Conservation (phyloP, 1,140 invertebrate species). For the Papilio polytes region DNA sequence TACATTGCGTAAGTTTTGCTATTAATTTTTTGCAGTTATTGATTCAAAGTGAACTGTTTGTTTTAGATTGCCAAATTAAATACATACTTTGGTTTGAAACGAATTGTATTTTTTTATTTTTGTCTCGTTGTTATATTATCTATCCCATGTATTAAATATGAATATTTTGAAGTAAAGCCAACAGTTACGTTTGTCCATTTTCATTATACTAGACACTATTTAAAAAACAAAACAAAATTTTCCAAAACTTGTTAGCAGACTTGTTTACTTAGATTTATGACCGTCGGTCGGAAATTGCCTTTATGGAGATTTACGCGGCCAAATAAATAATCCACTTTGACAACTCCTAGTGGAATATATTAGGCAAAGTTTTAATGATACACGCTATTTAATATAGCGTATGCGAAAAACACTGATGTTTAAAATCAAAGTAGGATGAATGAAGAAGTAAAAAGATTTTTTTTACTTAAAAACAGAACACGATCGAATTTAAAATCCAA, state of each 20-base stretch:
- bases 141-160: too few relatives aligned
- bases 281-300: conserved; percentile 34
- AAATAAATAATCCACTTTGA: conserved; percentile 31
- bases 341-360: conserved; percentile 11
- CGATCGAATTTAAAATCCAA: conserved; percentile 56
- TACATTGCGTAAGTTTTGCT: too few relatives aligned
- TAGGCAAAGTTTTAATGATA: conserved; percentile 23
- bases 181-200: neutral
- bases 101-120: too few relatives aligned
- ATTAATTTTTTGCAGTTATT: too few relatives aligned
- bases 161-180: neutral
- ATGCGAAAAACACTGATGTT: neutral
- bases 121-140: too few relatives aligned
- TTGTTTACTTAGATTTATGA: conserved; percentile 20
- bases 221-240: conserved; percentile 27
- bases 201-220: conserved; percentile 19
- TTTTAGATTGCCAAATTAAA: too few relatives aligned
- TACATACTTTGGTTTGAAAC: too few relatives aligned
- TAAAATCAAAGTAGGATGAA: neutral
- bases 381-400: neutral
- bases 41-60: too few relatives aligned
- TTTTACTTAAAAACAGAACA: conserved; percentile 43
- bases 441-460: neutral
- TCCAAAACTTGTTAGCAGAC: conserved; percentile 20
- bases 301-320: conserved; percentile 30